Percentiles rank a stretch among this genome's conserved stretches.
phyloP scores from a whole-genome alignment of 2,888 invertebrate species.

The Drosophila limbata region DNA sequence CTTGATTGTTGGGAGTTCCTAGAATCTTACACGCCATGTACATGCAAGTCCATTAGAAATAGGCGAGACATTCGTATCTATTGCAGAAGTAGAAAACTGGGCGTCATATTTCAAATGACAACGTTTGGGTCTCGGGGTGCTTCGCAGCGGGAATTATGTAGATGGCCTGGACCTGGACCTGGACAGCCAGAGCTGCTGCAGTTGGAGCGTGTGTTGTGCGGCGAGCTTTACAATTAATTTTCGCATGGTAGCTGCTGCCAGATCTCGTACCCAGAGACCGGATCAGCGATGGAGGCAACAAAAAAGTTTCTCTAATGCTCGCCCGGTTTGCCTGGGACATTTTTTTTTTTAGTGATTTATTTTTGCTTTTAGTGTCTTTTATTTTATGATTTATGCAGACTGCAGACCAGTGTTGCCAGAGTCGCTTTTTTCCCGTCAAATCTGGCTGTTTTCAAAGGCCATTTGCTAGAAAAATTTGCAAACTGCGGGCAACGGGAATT shows the following conservation, averaged over 20 bases:
- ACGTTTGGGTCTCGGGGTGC: conserved; percentile 25
- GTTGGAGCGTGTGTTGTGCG: conserved; percentile 49
- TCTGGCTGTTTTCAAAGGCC: too few relatives aligned
- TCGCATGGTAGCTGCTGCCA: conserved; percentile 42
- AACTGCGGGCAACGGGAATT: too few relatives aligned
- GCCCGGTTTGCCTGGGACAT: conserved; percentile 52
- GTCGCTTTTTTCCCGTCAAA: too few relatives aligned
- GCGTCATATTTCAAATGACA: conserved; percentile 73
- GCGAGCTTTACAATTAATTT: conserved; percentile 72
- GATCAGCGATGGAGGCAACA: conserved; percentile 29
- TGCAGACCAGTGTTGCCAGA: too few relatives aligned
- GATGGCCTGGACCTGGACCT: conserved; percentile 36
- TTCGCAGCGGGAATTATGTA: conserved; percentile 60
- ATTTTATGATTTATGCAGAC: conserved; percentile 75
- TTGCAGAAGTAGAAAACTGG: conserved; percentile 51
- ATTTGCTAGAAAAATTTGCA: too few relatives aligned
- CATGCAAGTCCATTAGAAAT: conserved; percentile 45
- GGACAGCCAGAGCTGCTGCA: conserved; percentile 19
- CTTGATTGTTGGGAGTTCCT: conserved; percentile 38
- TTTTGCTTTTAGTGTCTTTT: conserved; percentile 78
- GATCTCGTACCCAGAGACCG: conserved; percentile 33
- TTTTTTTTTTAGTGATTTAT: conserved; percentile 64
- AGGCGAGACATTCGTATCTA: conserved; percentile 57
- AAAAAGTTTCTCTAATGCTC: conserved; percentile 68
- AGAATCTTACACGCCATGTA: conserved; percentile 35